Evolutionary conservation across 2,888 invertebrate genomes (phyloP).

Genomic region (Melinaea marsaeus): DNA sequence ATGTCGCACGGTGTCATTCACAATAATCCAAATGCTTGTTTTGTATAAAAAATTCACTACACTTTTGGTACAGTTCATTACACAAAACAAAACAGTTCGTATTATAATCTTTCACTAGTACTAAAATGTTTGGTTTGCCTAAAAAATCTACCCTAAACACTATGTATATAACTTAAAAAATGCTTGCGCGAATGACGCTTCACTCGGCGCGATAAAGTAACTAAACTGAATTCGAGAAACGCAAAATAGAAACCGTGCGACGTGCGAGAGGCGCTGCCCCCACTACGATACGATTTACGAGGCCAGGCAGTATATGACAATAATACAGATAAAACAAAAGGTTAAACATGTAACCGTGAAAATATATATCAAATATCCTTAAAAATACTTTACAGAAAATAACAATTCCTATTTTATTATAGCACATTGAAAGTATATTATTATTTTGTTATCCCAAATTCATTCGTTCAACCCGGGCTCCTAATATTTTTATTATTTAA

Average conservation of each 20-base stretch:
- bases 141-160: conserved; percentile 54
- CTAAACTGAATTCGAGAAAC: conserved; percentile 72
- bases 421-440: too few species aligned
- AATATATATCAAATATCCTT: not conserved
- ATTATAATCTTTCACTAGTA: conserved; percentile 52
- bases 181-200: conserved; percentile 57
- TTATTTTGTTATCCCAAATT: too few species aligned
- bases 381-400: too few species aligned
- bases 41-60: conserved; percentile 53
- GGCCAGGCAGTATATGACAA: conserved; percentile 66
- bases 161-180: conserved; percentile 61
- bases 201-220: conserved; percentile 68
- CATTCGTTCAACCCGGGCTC: too few species aligned
- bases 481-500: too few species aligned
- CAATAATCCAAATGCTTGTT: conserved; percentile 52
- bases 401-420: too few species aligned
- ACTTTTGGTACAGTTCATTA: conserved; percentile 54
- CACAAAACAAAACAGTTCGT: conserved; percentile 48
- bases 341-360: conserved; percentile 15
- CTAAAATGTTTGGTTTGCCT: conserved; percentile 43
- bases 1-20: conserved; percentile 43
- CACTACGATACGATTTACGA: conserved; percentile 66
- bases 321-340: conserved; percentile 51
- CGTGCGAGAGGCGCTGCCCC: conserved; percentile 68
- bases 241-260: conserved; percentile 76